Evolutionary conservation across 2,797 vertebrate genomes (phyloP), one percentile per base, ranked within the genome.

Genomic region (Rhyacichthys aspro): DNA sequence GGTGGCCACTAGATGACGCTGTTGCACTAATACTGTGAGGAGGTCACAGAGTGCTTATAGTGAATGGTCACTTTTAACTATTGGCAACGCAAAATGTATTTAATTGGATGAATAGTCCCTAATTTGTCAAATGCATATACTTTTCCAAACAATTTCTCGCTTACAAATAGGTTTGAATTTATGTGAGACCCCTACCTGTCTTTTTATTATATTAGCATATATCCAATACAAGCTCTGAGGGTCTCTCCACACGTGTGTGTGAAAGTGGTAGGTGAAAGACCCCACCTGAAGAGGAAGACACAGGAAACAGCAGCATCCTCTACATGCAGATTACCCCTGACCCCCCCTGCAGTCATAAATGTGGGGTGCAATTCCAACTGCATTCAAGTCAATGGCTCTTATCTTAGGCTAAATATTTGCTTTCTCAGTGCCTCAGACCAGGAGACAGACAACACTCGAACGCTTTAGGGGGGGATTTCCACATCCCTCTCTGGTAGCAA

Each of bases 341-440:
- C 65, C 69, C 67, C 56, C 61, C 48, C 60, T 66, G 54, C 62
- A 59, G 74, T 62, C 80, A 79, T 90, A 88, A 82, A 90, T 74
- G 56, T 58, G 47, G 55, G 55, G 50, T 72, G 77, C 74, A 74
- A 50, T 49, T 74, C 63, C 19, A 63, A 68, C 79, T 72, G 71
- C 60, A 47, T 72, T 81, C 74, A 81, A 53, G 63, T 74, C 58
- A 74, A 53, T 64, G 58, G 60, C 62, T 75, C 82, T 86, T 91
- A 90, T 91, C 91, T 85, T 59, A 46, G 23, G 46, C 68, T 85
- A 86, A 91, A 91, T 88, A 87, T 91, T 91, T 84, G 83, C 86
- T 84, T 43, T 86, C 67, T 56, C 44, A 41, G 59, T 49, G 65
- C 68, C 77, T 74, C 59, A 63, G 66, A 58, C 42, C 53, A 15